Evolutionary conservation across 2,113 vertebrate genomes (phyloP), one percentile per base, ranked within the genome.

Genomic region (Sorex araneus): DNA sequence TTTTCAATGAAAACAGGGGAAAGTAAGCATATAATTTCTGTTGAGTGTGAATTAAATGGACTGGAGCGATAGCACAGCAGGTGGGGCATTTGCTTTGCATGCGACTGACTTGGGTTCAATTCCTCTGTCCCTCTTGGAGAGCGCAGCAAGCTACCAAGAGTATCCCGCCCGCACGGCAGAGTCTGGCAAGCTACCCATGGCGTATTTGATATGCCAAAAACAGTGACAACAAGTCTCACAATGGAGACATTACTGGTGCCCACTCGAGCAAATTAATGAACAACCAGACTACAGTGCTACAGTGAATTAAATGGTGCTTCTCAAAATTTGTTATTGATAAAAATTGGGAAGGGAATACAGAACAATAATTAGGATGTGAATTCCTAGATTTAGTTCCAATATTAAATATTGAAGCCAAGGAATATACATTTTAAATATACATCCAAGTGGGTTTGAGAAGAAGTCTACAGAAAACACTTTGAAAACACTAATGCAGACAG

Each of bases 331-430:
- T 36, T 91, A 10, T 82, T n/a, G 6, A 54, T 78, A 66, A 89
- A 78, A 78, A 75, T 63, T 78, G 40, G 5, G 27, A 3, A 6
- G 12, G n/a, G 16, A 30, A 13, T 4, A 57, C 13, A 8, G 34
- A 32, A 10, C 1, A 67, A 27, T 83, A 67, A 36, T 64, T 90
- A 76, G 77, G 86, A 75, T 50, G 34, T 18, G 78, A 23, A 1
- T 87, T 80, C 19, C 11, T 83, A 8, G 0, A 1, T 81, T 73
- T 91, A 85, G 8, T 32, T 11, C 32, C 28, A 77, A 63, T 67
- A 43, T 92, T 45, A 73, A 71, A 90, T 67, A 82, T 64, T 8
- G 5, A 30, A 83, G 9, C 30, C 79, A 91, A 89, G 30, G 15
- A 74, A 81, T 80, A 69, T 70, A 45, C 19, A 30, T 71, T 70